These are phyloP conservation scores for Nycticebus coucang DNA, from an alignment of 2,113 vertebrate genomes.

Conservation along the genomic window DNA sequence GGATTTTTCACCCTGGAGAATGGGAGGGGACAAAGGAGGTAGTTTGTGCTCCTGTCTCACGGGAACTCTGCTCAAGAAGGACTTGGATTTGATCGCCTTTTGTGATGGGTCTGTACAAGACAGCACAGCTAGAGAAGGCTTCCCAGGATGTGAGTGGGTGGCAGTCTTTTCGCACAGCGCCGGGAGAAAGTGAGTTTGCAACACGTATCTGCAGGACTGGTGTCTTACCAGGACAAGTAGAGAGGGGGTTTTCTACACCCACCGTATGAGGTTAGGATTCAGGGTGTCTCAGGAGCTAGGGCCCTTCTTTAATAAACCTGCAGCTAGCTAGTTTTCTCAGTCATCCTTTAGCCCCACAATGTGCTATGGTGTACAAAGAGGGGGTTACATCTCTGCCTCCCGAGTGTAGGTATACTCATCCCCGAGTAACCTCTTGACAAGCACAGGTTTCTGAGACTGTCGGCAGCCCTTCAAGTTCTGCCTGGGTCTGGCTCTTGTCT, in stretches of 20 bases:
- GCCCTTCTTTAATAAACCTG: not conserved
- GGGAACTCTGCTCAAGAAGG: not conserved
- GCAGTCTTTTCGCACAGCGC: not conserved
- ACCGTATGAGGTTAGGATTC: not conserved
- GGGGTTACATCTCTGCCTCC: not conserved
- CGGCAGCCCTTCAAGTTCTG: not conserved
- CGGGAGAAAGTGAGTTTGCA: not conserved
- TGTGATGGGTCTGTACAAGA: no score
- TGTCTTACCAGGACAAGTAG: not conserved
- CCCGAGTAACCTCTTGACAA: not conserved
- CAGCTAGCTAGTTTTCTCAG: not conserved
- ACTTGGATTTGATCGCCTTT: not conserved
- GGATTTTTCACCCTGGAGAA: not conserved
- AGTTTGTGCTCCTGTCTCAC: no score
- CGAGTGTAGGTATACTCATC: not conserved
- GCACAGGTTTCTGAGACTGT: fast-evolving
- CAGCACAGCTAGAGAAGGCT: not conserved
- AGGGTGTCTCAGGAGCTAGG: not conserved
- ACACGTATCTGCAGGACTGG: no score
- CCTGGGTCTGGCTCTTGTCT: fast-evolving
- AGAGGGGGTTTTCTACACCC: fast-evolving
- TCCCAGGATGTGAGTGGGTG: no score
- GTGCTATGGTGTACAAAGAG: no score
- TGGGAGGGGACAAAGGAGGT: not conserved
- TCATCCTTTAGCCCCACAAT: not conserved